Evolutionary conservation across 2,113 vertebrate genomes (phyloP), one percentile per base, ranked within the genome.

Genomic region (Pholis gunnellus): DNA sequence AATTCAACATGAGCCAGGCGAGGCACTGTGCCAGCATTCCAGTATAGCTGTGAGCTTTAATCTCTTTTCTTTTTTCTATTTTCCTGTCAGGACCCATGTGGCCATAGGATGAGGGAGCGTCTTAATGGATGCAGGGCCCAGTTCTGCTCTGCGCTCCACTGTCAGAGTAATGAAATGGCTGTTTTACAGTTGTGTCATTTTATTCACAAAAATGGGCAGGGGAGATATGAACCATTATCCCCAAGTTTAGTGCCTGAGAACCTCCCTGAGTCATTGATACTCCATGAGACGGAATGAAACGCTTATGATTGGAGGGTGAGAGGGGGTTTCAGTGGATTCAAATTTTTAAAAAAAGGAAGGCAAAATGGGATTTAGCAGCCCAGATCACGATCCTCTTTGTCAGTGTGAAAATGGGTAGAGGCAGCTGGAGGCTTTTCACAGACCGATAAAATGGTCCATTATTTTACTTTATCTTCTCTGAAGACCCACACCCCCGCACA

Each of bases 391-490:
- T 77, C 72, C 36, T 72, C 22, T 78, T 75, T 84, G 73, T 88
- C 36, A 74, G 42, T 60, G 64, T 66, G 72, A 14, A 60, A 84
- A 75, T 64, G 0, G 44, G 70, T 6, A 65, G 87, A 78, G 66
- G 69, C 73, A 65, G 74, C 74, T 34, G 52, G 65, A 74, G 48
- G 74, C 63, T 61, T 44, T 83, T 83, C 67, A 25, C 57, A 64
- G 72, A 25, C 38, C 1, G 80, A 88, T 77, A 77, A 79, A 70
- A 86, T 11, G 54, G 3, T 13, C 20, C 46, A 82, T 87, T 79
- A 90, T 86, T 86, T 86, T 34, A 84, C 84, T 81, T 74, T 4
- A 76, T 82, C 22, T 40, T 63, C 84, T 81, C 44, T 81, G 27
- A 73, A 76, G 50, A 83, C 60, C 72, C 78, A 50, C 66, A 71